Evolutionary conservation across 1,140 invertebrate species (phyloP).

Genomic region (Stegodyphus mimosarum): DNA sequence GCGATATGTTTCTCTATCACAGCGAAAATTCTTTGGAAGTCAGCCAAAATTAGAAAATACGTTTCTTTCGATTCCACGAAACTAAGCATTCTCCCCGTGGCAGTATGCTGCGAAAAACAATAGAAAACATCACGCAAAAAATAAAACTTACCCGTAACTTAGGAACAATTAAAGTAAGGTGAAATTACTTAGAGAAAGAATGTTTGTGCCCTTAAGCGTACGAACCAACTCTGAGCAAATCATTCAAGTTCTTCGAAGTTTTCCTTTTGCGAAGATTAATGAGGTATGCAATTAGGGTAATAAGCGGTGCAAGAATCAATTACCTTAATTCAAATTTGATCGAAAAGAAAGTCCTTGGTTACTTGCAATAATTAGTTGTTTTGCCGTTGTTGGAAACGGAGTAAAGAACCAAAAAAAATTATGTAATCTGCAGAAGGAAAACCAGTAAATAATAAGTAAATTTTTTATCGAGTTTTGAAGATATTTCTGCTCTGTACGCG

Average conservation of each 20-base stretch:
- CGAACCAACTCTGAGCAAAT: slow-evolving; percentile 19
- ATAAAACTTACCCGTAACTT: too few relatives aligned
- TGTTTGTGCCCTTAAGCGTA: neutral
- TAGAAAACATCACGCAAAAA: too few relatives aligned
- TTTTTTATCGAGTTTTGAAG: too few relatives aligned
- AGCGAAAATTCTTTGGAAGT: too few relatives aligned
- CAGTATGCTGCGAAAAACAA: too few relatives aligned
- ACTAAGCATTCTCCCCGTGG: too few relatives aligned
- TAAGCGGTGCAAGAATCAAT: slow-evolving; percentile 55
- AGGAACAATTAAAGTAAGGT: slow-evolving; percentile 49
- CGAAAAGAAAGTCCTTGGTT: slow-evolving; percentile 47
- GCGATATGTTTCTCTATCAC: too few relatives aligned
- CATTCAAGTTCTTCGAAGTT: neutral
- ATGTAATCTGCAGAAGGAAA: too few relatives aligned
- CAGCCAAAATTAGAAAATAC: too few relatives aligned
- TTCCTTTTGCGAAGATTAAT: slow-evolving; percentile 41
- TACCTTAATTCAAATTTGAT: slow-evolving; percentile 60
- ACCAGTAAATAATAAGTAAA: too few relatives aligned
- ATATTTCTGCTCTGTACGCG: too few relatives aligned
- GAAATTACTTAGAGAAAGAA: slow-evolving; percentile 35
- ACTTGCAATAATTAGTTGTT: slow-evolving; percentile 57
- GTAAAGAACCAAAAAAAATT: neutral
- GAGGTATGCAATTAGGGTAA: slow-evolving; percentile 56
- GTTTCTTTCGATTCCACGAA: too few relatives aligned
- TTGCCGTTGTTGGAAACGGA: slow-evolving; percentile 10